phyloP scores from a whole-genome alignment of 1,140 invertebrate species.

The Adoxophyes honmai region DNA sequence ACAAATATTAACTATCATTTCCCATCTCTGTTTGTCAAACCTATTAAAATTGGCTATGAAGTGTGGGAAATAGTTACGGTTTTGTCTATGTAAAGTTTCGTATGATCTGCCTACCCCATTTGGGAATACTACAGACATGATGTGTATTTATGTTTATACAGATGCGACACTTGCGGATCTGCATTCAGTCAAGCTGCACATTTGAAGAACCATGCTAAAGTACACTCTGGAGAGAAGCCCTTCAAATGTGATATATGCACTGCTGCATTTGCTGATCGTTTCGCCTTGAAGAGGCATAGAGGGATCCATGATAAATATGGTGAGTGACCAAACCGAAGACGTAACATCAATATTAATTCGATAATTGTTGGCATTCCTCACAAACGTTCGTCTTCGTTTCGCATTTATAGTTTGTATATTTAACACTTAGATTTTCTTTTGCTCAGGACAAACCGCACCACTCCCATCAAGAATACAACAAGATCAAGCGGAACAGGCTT shows the following conservation, averaged over 20 bases:
- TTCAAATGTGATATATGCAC: slow-evolving; percentile 91
- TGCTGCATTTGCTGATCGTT: slow-evolving; percentile 91
- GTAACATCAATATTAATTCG: too few relatives aligned
- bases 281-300: slow-evolving; percentile 86
- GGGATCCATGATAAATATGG: slow-evolving; percentile 89
- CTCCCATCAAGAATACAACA: slow-evolving; percentile 56
- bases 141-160: slow-evolving; percentile 27
- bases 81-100: too few relatives aligned
- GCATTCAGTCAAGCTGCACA: slow-evolving; percentile 93
- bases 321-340: too few relatives aligned
- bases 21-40: too few relatives aligned
- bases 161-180: slow-evolving; percentile 89
- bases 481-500: slow-evolving; percentile 41
- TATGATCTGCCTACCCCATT: too few relatives aligned
- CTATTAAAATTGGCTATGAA: too few relatives aligned
- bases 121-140: too few relatives aligned
- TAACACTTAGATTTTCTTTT: slow-evolving; percentile 17
- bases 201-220: slow-evolving; percentile 90
- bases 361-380: too few relatives aligned
- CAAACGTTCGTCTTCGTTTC: too few relatives aligned
- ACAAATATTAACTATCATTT: too few relatives aligned
- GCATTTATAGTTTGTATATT: slow-evolving; percentile 9
- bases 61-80: too few relatives aligned
- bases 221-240: slow-evolving; percentile 86
- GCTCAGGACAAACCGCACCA: slow-evolving; percentile 63